These are phyloP conservation scores for Poicephalus gulielmi DNA, from an alignment of 2,113 vertebrate genomes.

Conservation along the genomic window DNA sequence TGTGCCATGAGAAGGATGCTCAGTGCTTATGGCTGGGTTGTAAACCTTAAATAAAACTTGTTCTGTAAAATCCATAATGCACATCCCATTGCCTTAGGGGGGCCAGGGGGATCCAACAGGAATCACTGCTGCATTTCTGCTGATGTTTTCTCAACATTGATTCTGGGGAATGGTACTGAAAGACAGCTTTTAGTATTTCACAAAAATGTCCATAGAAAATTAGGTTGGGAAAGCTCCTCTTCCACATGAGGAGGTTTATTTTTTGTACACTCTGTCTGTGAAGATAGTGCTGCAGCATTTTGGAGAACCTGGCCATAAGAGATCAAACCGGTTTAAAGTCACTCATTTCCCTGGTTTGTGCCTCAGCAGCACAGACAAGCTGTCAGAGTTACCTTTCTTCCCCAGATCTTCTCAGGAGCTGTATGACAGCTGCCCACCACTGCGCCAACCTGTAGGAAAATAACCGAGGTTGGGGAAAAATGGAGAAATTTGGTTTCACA, in stretches of 20 bases:
- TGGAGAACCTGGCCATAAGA: not conserved
- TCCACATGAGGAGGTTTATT: not conserved
- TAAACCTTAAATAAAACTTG: not conserved
- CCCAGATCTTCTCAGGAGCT: not conserved
- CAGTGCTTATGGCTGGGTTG: not conserved
- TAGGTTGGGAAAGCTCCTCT: not conserved
- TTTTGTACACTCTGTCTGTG: too few relatives aligned
- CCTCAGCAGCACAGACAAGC: not conserved
- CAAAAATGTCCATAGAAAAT: not conserved
- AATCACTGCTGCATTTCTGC: not conserved
- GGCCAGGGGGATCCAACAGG: not conserved
- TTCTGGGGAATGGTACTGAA: rapidly evolving
- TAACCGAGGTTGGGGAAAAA: too few relatives aligned
- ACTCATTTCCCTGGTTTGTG: not conserved
- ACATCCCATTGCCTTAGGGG: not conserved
- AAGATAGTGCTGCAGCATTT: not conserved
- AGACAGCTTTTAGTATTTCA: not conserved
- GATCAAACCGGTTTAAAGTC: not conserved
- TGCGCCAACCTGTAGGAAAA: too few relatives aligned
- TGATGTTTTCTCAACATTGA: not conserved
- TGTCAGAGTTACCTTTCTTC: not conserved
- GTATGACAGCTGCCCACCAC: not conserved
- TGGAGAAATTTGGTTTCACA: too few relatives aligned
- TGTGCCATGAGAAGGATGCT: not conserved
- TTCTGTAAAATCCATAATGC: not conserved